A percentile compares a stretch with the other conserved stretches of the same genome.
Conservation (phyloP, 2,113 vertebrate genomes). For the Tympanuchus pallidicinctus region DNA sequence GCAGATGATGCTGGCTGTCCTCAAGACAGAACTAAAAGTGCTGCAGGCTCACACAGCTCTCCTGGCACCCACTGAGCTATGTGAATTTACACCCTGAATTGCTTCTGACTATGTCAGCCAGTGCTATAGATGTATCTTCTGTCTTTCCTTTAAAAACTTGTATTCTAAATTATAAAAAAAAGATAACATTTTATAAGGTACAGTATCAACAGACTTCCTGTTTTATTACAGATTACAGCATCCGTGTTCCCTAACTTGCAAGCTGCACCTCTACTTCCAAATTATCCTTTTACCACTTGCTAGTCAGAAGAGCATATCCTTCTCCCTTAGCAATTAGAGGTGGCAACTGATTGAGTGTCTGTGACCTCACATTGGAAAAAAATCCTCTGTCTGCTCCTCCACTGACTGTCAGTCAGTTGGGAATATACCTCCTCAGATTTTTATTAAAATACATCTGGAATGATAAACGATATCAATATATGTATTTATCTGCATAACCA, state of each 20-base stretch:
- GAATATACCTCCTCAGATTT: neutral
- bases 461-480: neutral
- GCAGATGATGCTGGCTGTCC: neutral
- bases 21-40: conserved; percentile 12
- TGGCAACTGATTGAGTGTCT: neutral
- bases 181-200: neutral
- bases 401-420: rapidly evolving
- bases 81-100: conserved; percentile 20
- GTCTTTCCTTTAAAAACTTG: neutral
- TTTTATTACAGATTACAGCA: neutral
- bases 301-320: rapidly evolving
- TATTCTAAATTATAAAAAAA: neutral
- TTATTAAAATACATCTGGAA: neutral
- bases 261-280: neutral
- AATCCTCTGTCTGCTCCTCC: neutral
- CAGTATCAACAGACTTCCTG: rapidly evolving
- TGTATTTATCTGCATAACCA: neutral
- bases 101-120: conserved; percentile 9
- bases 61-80: neutral
- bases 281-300: neutral
- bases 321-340: neutral
- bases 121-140: neutral
- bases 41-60: conserved; percentile 19
- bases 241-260: neutral
- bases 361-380: neutral